Conservation (phyloP, 2,113 vertebrate genomes). For the Festucalex cinctus region DNA sequence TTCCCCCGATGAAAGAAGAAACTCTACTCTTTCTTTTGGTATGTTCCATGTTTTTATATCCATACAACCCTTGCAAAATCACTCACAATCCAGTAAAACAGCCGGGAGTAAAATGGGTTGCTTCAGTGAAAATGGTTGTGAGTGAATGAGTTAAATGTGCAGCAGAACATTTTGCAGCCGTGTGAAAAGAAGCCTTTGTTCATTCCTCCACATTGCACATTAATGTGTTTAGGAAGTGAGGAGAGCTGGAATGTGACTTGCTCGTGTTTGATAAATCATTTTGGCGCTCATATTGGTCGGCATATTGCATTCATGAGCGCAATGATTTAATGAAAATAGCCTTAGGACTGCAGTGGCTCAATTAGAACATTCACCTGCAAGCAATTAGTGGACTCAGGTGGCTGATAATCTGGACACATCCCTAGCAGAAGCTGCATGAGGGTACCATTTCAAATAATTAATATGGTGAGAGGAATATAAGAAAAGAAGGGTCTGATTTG, state of each 20-base stretch:
- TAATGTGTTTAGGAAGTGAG: slow-evolving; percentile 51
- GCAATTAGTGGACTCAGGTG: slow-evolving; percentile 78
- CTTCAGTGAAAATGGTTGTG: too few species aligned
- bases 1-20: too few species aligned
- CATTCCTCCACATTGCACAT: slow-evolving; percentile 51
- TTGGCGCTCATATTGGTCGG: slow-evolving; percentile 58
- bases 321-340: slow-evolving; percentile 77
- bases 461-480: slow-evolving; percentile 55
- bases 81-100: too few species aligned
- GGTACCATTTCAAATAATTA: slow-evolving; percentile 66
- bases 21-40: too few species aligned
- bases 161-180: slow-evolving; percentile 41
- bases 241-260: slow-evolving; percentile 60
- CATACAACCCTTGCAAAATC: too few species aligned
- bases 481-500: slow-evolving; percentile 19
- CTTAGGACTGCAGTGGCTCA: slow-evolving; percentile 75
- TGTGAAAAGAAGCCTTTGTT: slow-evolving; percentile 38
- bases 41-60: too few species aligned
- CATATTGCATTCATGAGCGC: slow-evolving; percentile 71
- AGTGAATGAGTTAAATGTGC: too few species aligned
- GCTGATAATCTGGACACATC: slow-evolving; percentile 75
- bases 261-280: slow-evolving; percentile 61
- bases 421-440: slow-evolving; percentile 68
- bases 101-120: too few species aligned
- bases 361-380: slow-evolving; percentile 80